Conservation (phyloP, 2,888 invertebrate genomes). For the Agrochola macilenta region DNA sequence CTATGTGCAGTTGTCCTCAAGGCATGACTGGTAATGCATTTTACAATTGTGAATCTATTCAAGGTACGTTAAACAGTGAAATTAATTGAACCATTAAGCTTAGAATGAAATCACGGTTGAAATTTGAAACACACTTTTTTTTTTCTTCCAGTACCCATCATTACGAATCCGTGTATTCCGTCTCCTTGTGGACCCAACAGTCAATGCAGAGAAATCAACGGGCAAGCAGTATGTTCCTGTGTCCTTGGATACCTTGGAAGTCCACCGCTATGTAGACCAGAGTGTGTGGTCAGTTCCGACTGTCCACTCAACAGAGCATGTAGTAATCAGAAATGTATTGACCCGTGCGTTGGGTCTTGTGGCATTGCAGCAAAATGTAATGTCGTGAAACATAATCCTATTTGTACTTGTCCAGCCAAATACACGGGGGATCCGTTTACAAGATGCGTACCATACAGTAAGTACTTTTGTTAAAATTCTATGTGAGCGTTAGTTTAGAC, state of each 20-base stretch:
- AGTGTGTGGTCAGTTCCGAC: slow-evolving; percentile 94
- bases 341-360: slow-evolving; percentile 94
- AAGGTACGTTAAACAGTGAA: slow-evolving; percentile 74
- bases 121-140: slow-evolving; percentile 24
- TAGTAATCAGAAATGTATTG: slow-evolving; percentile 93
- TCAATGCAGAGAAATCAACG: slow-evolving; percentile 92
- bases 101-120: neutral
- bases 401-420: slow-evolving; percentile 93
- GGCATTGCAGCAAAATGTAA: slow-evolving; percentile 93
- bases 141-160: slow-evolving; percentile 78
- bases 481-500: neutral
- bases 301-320: slow-evolving; percentile 93
- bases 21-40: slow-evolving; percentile 93
- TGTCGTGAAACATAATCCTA: slow-evolving; percentile 94
- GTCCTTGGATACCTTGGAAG: slow-evolving; percentile 92
- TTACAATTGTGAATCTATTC: slow-evolving; percentile 90
- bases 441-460: slow-evolving; percentile 91
- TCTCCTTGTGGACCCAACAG: slow-evolving; percentile 95
- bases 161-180: slow-evolving; percentile 92
- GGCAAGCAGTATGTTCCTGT: slow-evolving; percentile 94
- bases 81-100: neutral
- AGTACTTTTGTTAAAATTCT: slow-evolving; percentile 59
- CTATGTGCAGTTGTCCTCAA: slow-evolving; percentile 93
- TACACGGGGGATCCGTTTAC: slow-evolving; percentile 94
- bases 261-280: slow-evolving; percentile 94